Conservation (phyloP, 2,113 vertebrate species). For the Xiphophorus maculatus region DNA sequence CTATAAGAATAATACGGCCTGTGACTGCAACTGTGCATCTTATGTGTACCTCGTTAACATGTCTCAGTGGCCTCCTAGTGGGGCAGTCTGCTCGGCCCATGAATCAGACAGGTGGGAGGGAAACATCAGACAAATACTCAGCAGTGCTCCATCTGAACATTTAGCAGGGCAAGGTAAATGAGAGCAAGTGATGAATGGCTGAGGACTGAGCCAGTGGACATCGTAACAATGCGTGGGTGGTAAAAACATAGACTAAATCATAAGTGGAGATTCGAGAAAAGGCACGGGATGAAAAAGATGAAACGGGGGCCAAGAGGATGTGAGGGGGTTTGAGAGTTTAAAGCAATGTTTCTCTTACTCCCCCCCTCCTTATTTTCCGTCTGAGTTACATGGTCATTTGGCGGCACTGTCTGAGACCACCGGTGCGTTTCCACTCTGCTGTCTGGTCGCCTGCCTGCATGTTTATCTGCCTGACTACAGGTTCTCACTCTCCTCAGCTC, state of each 20-base stretch:
- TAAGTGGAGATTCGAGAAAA: neutral
- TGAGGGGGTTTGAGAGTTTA: slow-evolving; percentile 27
- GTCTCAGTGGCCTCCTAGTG: slow-evolving; percentile 30
- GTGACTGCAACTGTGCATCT: slow-evolving; percentile 29
- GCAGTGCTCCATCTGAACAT: neutral
- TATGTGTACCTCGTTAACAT: slow-evolving; percentile 57
- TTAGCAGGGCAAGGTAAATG: neutral
- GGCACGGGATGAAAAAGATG: slow-evolving; percentile 29
- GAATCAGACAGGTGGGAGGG: slow-evolving; percentile 58
- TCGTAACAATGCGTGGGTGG: slow-evolving; percentile 3
- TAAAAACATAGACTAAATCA: neutral
- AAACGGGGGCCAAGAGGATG: slow-evolving; percentile 38
- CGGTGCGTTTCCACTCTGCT: slow-evolving; percentile 66
- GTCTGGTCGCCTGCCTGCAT: slow-evolving; percentile 45
- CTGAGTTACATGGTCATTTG: slow-evolving; percentile 71
- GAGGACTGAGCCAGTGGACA: neutral
- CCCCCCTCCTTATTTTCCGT: slow-evolving; percentile 70
- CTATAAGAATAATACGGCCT: slow-evolving; percentile 54
- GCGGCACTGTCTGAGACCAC: slow-evolving; percentile 66
- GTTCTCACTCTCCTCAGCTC: slow-evolving; percentile 38
- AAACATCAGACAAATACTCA: slow-evolving; percentile 1
- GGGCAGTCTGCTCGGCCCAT: slow-evolving; percentile 39
- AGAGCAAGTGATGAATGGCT: neutral
- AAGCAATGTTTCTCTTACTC: slow-evolving; percentile 62
- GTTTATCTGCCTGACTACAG: slow-evolving; percentile 37